Percentiles rank a stretch among this genome's conserved stretches.
phyloP scores from a whole-genome alignment of 2,113 vertebrate genomes.

The Salminus brasiliensis region DNA sequence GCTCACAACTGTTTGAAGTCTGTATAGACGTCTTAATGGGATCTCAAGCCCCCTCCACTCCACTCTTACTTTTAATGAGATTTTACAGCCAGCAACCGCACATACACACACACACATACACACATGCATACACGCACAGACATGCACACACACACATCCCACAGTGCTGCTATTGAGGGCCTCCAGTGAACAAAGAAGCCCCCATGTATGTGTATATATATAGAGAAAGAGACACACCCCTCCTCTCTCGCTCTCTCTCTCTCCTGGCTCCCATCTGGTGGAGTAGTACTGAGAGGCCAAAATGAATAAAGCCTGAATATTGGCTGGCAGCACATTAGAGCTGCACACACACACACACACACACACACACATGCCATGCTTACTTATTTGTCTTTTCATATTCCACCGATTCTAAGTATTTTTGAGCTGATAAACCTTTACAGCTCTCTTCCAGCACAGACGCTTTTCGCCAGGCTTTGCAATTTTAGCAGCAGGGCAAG shows the following conservation, averaged over 20 bases:
- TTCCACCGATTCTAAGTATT: background rate
- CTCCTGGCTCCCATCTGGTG: slow-evolving; percentile 75
- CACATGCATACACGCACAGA: background rate
- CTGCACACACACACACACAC: slow-evolving; percentile 19
- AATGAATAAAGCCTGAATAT: slow-evolving; percentile 57
- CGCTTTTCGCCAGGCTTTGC: background rate
- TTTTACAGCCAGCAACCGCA: slow-evolving; percentile 44
- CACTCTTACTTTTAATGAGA: slow-evolving; percentile 57
- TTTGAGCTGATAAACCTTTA: background rate
- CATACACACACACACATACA: slow-evolving; percentile 14
- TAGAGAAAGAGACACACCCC: slow-evolving; percentile 46
- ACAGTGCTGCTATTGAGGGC: slow-evolving; percentile 71
- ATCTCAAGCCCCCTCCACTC: slow-evolving; percentile 49
- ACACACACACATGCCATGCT: slow-evolving; percentile 17
- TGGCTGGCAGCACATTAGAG: slow-evolving; percentile 44
- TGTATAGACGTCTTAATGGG: slow-evolving; percentile 51
- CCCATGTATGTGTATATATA: slow-evolving; percentile 58
- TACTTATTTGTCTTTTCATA: slow-evolving; percentile 46
- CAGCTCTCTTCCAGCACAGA: background rate
- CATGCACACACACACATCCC: slow-evolving; percentile 49
- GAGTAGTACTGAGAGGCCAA: slow-evolving; percentile 59
- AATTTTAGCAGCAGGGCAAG: background rate
- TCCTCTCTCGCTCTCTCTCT: slow-evolving; percentile 1
- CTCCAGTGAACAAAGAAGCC: slow-evolving; percentile 74
- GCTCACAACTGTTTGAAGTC: slow-evolving; percentile 38